Percentiles rank a stretch among this genome's conserved stretches.
These are phyloP conservation scores for Paratilapia polleni DNA, from an alignment of 2,113 vertebrate species.

Conservation along the genomic window DNA sequence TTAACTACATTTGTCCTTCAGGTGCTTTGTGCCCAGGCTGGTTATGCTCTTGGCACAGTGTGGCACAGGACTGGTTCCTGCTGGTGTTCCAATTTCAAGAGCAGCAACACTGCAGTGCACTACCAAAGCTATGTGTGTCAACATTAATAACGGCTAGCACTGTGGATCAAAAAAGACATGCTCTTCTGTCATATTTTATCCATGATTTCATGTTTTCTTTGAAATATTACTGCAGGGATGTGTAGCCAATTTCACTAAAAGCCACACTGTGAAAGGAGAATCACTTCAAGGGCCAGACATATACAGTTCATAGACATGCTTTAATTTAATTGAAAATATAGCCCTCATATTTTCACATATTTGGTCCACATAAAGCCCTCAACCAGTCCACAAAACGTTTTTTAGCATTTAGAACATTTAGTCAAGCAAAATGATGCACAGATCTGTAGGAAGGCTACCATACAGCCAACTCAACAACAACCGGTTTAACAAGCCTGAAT, in stretches of 20 bases:
- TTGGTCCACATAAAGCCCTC: neutral
- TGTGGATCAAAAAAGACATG: neutral
- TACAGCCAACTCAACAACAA: neutral
- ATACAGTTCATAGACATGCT: neutral
- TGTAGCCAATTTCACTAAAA: neutral
- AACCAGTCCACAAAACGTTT: no score
- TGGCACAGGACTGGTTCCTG: neutral
- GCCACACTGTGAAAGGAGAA: no score
- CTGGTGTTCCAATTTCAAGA: neutral
- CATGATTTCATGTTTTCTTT: neutral
- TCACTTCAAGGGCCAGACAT: no score
- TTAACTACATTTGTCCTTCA: neutral
- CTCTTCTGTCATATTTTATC: neutral
- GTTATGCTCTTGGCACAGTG: neutral
- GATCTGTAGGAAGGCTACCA: neutral
- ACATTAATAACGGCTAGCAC: neutral
- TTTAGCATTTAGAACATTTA: neutral
- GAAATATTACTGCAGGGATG: neutral
- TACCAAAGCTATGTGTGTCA: neutral
- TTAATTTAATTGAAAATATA: neutral
- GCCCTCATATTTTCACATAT: neutral
- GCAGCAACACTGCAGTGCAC: neutral
- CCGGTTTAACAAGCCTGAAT: neutral
- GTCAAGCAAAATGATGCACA: neutral
- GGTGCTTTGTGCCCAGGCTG: neutral